phyloP scores from a whole-genome alignment of 2,113 vertebrate species.

The Xenopus tropicalis region DNA sequence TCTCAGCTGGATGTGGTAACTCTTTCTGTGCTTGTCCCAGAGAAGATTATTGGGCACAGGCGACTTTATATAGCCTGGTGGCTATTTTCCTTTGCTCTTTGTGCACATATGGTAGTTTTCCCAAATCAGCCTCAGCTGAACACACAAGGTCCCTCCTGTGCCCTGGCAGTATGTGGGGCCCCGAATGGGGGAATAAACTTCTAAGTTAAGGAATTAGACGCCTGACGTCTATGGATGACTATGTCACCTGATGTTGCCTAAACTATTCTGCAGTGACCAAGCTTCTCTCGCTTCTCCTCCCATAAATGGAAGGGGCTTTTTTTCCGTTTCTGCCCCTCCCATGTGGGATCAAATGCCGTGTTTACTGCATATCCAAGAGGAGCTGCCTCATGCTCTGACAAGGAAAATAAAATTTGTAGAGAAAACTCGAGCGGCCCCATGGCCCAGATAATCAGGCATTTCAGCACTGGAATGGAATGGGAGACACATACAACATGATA shows the following conservation, averaged over 20 bases:
- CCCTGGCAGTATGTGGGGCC: slow-evolving; percentile 45
- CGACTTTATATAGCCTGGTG: too few relatives aligned
- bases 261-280: slow-evolving; percentile 55
- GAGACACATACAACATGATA: too few relatives aligned
- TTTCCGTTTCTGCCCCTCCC: slow-evolving; percentile 45
- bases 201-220: slow-evolving; percentile 48
- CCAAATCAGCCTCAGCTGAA: slow-evolving; percentile 28
- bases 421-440: too few relatives aligned
- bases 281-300: slow-evolving; percentile 55
- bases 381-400: slow-evolving; percentile 43
- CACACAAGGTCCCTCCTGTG: slow-evolving; percentile 54
- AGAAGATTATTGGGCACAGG: too few relatives aligned
- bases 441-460: not conserved
- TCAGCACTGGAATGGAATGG: not conserved
- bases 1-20: too few relatives aligned
- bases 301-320: slow-evolving; percentile 63
- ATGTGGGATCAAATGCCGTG: slow-evolving; percentile 51
- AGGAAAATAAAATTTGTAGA: too few relatives aligned
- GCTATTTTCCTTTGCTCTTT: too few relatives aligned
- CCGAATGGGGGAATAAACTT: slow-evolving; percentile 58
- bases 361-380: slow-evolving; percentile 54
- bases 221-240: slow-evolving; percentile 60
- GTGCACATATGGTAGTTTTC: too few relatives aligned
- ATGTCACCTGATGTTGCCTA: slow-evolving; percentile 57
- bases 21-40: too few relatives aligned